These are phyloP conservation scores for Apodemia mormo DNA, from an alignment of 2,888 invertebrate species.

Conservation along the genomic window DNA sequence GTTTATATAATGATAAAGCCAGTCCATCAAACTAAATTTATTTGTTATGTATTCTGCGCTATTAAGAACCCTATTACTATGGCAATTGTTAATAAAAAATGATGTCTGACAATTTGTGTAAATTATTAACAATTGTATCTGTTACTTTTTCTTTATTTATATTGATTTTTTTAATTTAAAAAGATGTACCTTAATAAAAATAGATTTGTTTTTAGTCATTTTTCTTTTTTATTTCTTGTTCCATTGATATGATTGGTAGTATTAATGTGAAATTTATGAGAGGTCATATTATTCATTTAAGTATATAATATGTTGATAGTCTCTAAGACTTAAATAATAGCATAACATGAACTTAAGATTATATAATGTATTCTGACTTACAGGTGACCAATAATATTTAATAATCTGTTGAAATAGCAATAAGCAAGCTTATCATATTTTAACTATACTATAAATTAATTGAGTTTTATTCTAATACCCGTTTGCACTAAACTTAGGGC, in stretches of 20 bases:
- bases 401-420: neutral
- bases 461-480: neutral
- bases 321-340: neutral
- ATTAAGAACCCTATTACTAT: neutral
- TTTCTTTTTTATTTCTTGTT: conserved; percentile 3
- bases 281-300: neutral
- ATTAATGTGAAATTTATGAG: neutral
- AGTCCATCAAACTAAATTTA: conserved; percentile 1
- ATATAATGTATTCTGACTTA: neutral
- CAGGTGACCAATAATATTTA: neutral
- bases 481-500: neutral
- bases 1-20: neutral
- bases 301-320: neutral
- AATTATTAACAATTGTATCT: neutral
- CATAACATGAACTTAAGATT: neutral
- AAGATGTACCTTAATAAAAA: conserved; percentile 17
- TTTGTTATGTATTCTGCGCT: neutral
- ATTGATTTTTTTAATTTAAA: neutral
- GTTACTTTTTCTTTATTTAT: conserved; percentile 13
- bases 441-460: neutral
- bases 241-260: neutral
- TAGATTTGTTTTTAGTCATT: conserved; percentile 11
- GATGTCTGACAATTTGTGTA: neutral
- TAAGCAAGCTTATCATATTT: neutral
- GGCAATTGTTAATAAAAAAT: neutral